Evolutionary conservation across 2,113 vertebrate genomes (phyloP), one percentile per base, ranked within the genome.

Genomic region (Dunckerocampus dactyliophorus): DNA sequence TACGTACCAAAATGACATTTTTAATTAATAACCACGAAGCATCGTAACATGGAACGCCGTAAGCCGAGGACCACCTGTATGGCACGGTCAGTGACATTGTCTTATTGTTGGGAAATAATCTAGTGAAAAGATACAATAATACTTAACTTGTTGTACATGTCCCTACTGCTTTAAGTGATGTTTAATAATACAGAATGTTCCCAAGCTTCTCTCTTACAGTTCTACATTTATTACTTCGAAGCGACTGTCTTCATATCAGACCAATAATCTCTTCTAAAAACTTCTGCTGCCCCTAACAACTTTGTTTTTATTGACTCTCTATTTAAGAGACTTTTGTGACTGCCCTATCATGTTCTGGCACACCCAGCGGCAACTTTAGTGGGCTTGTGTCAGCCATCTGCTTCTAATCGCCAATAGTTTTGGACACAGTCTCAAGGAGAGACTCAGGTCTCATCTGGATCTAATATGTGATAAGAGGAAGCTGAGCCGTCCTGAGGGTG

Each of bases 401-500:
- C 68, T 88, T 86, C 82, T 58, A 82, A 80, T 88, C 75, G 65
- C 50, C 59, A 75, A 47, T 47, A 58, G n/a, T 59, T 65, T 67
- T 43, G 13, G 69, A 79, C 79, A 67, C 67, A 28, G 71, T 71
- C 72, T 76, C 65, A 48, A 55, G 54, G 59, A 72, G 64, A 64
- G 65, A 61, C 62, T 53, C 42, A 51, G 75, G 24, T 69, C 77
- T 87, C 84, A 86, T 88, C 83, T 87, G 83, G 82, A 83, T 85
- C 76, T 73, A 79, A 88, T 88, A 82, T 71, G 75, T 68, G 82
- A 80, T 80, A 69, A 85, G 82, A 79, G 76, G 69, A 85, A 86
- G 81, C 82, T 58, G 62, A 85, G 76, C 73, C 72, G 71, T 81
- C 69, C 72, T 61, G 63, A 72, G 76, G 72, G 59, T 9, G 62